Evolutionary conservation across 2,888 invertebrate genomes (phyloP).

Genomic region (Diplazon laetatorius): DNA sequence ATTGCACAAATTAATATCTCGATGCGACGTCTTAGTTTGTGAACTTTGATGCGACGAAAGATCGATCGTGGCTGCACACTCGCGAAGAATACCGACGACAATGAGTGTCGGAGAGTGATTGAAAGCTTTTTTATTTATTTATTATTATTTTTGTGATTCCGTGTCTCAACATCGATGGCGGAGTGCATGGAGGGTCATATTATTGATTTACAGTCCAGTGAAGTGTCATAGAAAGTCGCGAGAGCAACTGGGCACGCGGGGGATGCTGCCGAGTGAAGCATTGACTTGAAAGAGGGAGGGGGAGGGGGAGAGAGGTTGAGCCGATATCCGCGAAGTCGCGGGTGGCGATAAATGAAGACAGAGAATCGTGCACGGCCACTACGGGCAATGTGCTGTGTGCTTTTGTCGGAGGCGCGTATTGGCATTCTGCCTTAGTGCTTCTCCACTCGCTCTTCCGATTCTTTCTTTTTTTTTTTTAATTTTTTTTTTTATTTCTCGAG

Average conservation of each 20-base stretch:
- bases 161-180: not conserved
- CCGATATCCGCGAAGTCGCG: constrained; percentile 49
- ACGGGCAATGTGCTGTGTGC: constrained; percentile 40
- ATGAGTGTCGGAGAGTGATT: too few species aligned
- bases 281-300: constrained; percentile 47
- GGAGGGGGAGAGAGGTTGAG: too few species aligned
- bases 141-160: not conserved
- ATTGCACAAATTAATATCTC: too few species aligned
- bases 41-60: too few species aligned
- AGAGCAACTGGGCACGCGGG: constrained; percentile 33
- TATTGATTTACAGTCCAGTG: constrained; percentile 22
- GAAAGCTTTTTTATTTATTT: too few species aligned
- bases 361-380: constrained; percentile 21
- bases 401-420: constrained; percentile 55
- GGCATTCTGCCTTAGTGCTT: constrained; percentile 36
- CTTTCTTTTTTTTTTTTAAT: too few species aligned
- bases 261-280: constrained; percentile 19
- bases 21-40: too few species aligned
- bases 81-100: too few species aligned
- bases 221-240: constrained; percentile 35
- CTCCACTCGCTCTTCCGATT: constrained; percentile 10
- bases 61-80: too few species aligned
- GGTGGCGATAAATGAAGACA: constrained; percentile 50
- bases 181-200: not conserved
- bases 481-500: constrained; percentile 35